Conservation (phyloP, 2,113 vertebrate genomes). For the Onychorhynchus coronatus region DNA sequence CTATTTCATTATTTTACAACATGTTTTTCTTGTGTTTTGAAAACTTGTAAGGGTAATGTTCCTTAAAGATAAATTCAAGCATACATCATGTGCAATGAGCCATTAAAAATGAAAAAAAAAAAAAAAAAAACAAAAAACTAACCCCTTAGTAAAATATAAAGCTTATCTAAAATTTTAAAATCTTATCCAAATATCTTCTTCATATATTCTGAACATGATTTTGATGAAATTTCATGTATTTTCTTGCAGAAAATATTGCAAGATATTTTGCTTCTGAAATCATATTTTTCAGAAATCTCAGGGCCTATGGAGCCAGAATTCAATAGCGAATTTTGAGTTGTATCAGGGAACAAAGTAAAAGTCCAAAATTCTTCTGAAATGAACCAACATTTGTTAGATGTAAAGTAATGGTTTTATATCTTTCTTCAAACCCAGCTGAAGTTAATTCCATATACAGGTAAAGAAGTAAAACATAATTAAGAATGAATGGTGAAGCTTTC, state of each 20-base stretch:
- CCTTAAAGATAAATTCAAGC: neutral
- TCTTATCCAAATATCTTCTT: neutral
- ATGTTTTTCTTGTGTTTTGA: neutral
- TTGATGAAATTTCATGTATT: neutral
- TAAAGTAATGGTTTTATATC: neutral
- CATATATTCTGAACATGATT: neutral
- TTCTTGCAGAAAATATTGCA: neutral
- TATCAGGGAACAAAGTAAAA: neutral
- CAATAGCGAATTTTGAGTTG: neutral
- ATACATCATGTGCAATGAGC: neutral
- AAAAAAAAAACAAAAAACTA: too few species aligned
- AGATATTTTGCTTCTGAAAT: neutral
- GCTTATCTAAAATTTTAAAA: neutral
- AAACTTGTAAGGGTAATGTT: neutral
- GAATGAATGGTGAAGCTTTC: neutral
- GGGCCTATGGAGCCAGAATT: neutral
- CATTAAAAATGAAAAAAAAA: accelerated
- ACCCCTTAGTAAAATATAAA: neutral
- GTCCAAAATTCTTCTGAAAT: neutral
- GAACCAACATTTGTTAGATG: neutral
- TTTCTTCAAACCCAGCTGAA: neutral
- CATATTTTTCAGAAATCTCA: neutral
- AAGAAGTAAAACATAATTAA: neutral
- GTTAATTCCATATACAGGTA: neutral
- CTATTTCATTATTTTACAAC: neutral